phyloP scores from a whole-genome alignment of 2,797 vertebrate species.

The Scleropages formosus region DNA sequence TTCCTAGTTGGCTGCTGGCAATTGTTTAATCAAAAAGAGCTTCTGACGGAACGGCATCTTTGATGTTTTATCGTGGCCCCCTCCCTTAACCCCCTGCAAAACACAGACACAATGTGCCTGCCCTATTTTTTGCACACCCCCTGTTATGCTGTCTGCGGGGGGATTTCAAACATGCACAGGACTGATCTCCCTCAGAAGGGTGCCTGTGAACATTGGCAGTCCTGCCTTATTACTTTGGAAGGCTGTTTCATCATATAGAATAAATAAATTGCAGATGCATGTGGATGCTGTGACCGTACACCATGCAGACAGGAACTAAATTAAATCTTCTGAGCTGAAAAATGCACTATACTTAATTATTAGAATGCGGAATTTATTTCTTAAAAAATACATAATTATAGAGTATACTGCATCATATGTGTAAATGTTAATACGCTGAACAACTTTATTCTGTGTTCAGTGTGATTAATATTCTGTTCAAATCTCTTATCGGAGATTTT shows the following conservation, averaged over 20 bases:
- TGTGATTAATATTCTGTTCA: no score
- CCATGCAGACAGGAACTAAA: not conserved
- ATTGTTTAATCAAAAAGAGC: slow-evolving; percentile 57
- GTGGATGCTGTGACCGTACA: not conserved
- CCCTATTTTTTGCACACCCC: slow-evolving; percentile 10
- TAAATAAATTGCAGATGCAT: slow-evolving; percentile 4
- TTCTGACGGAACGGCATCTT: slow-evolving; percentile 53
- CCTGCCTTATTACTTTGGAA: slow-evolving; percentile 23
- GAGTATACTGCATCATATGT: no score
- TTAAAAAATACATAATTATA: no score
- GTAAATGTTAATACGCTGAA: no score
- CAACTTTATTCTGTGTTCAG: no score
- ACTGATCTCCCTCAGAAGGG: slow-evolving; percentile 23
- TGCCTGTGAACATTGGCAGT: slow-evolving; percentile 16
- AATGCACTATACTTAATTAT: no score
- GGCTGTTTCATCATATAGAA: slow-evolving; percentile 14
- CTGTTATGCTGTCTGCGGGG: not conserved
- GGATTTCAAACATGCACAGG: slow-evolving; percentile 8
- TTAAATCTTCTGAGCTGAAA: not conserved
- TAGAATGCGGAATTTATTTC: no score
- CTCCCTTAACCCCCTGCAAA: slow-evolving; percentile 1
- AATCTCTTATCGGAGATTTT: no score
- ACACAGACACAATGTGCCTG: slow-evolving; percentile 24
- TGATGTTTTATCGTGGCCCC: slow-evolving; percentile 57
- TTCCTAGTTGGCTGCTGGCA: slow-evolving; percentile 48